Base-by-base conservation (phyloP, 2,113 vertebrate species). In the Lepus timidus region DNA sequence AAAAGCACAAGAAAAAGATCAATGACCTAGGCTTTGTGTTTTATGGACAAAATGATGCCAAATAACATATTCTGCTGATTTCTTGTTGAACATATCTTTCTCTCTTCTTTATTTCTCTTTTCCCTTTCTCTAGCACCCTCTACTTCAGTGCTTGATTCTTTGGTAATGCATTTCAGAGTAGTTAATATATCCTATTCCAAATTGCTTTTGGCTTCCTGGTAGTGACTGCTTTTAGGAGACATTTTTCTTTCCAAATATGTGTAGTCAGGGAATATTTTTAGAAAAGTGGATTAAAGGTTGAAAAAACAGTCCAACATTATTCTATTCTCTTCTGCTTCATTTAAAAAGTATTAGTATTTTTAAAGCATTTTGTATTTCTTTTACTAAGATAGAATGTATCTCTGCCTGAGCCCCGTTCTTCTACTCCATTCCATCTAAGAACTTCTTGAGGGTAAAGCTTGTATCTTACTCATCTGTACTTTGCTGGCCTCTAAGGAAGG, bases 191-290 rank as follows among this genome's bases (percentile, higher is more conserved):
- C 93, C 27, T 82, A 44, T 90, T 91, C 9, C 8, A 68, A 89
- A 94, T 91, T 95, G 58, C 65, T 91, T 95, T 95, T 91, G 90
- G 70, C 90, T 96, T 96, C 65, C 90, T 93, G 75, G 70, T 75
- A 93, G 80, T 87, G 31, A 91, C 52, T 94, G 85, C 76, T 94
- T 96, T 96, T 90, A 94, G 87, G 39, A 83, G 70, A 89, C 12
- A 71, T 91, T 95, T 96, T 85, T 94, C 73, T 95, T 91, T 93
- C 90, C 27, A 89, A 95, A 93, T 94, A 83, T 76, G 29, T 94
- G 44, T 78, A 90, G 58, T 88, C 68, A 90, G 91, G 58, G 96
- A 88, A 95, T 93, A 91, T 86, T 91, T 96, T 96, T 91, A 80
- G 85, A 94, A 95, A 22, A 88, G 52, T 76, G 33, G 70, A 65